These are phyloP conservation scores for Tyria jacobaeae DNA, from an alignment of 2,888 invertebrate species.

Conservation along the genomic window DNA sequence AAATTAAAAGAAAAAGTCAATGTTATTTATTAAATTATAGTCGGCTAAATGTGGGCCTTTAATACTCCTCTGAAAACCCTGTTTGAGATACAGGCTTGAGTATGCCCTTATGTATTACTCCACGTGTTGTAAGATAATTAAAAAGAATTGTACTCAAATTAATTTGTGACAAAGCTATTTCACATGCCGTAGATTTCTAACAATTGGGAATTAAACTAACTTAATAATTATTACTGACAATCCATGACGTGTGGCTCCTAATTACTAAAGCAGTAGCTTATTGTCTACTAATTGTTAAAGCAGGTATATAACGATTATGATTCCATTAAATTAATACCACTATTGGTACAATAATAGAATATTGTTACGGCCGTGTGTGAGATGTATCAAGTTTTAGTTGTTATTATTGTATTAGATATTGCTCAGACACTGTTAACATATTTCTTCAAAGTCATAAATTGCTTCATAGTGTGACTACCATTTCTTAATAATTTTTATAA, in stretches of 20 bases:
- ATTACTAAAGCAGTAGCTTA: constrained; percentile 5
- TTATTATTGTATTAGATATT: no score
- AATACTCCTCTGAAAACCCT: no score
- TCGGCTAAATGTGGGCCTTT: no score
- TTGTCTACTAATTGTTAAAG: constrained; percentile 7
- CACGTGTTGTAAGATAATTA: background rate
- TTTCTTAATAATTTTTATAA: no score
- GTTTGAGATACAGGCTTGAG: no score
- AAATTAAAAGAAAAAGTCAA: no score
- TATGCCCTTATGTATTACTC: background rate
- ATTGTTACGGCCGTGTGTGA: no score
- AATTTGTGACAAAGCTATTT: constrained; percentile 25
- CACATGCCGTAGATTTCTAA: constrained; percentile 53
- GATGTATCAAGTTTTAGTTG: no score
- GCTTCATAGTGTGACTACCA: no score
- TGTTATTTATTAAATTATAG: no score
- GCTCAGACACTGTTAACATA: no score
- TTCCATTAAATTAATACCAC: background rate
- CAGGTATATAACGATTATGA: constrained; percentile 11
- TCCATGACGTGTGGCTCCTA: constrained; percentile 42
- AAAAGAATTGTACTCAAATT: background rate
- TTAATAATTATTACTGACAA: constrained; percentile 57
- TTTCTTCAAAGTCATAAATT: no score
- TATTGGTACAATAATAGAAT: background rate
- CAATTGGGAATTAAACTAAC: constrained; percentile 50